These are phyloP conservation scores for Eucidaris tribuloides DNA, from an alignment of 35 echinoderm and acorn worm genomes.

Conservation along the genomic window DNA sequence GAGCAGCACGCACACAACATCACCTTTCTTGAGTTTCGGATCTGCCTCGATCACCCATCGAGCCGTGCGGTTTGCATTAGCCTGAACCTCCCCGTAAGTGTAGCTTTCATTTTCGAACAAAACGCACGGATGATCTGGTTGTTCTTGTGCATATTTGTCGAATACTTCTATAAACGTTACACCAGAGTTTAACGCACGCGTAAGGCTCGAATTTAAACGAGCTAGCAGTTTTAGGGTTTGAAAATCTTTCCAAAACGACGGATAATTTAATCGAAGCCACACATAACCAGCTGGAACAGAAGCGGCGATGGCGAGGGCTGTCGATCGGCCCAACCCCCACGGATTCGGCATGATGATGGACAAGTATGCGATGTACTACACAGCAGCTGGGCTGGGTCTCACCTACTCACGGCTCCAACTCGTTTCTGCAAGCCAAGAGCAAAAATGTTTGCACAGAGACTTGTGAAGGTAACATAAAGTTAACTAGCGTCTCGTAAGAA, in stretches of 20 bases:
- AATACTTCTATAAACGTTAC: background rate
- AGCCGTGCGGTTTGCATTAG: conserved; percentile 33
- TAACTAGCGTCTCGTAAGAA: too few relatives aligned
- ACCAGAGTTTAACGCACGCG: background rate
- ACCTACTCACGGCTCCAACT: too few relatives aligned
- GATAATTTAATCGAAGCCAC: background rate
- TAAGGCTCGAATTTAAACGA: background rate
- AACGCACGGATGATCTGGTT: background rate
- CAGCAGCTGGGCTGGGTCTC: too few relatives aligned
- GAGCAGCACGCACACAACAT: conserved; percentile 61
- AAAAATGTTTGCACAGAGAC: too few relatives aligned
- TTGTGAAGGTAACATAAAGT: too few relatives aligned
- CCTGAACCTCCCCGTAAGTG: conserved; percentile 65
- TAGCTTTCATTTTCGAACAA: conserved; percentile 44
- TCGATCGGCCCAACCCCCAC: background rate
- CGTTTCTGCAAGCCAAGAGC: too few relatives aligned
- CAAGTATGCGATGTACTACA: too few relatives aligned
- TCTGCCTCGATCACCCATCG: background rate
- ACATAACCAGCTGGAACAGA: background rate
- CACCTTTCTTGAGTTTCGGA: conserved; percentile 5
- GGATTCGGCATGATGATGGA: background rate
- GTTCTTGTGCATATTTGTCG: background rate
- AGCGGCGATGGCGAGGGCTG: background rate
- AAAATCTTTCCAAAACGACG: conserved; percentile 19
- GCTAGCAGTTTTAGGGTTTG: background rate